Conservation (phyloP, 2,797 vertebrate species). For the Syngnathus acus region DNA sequence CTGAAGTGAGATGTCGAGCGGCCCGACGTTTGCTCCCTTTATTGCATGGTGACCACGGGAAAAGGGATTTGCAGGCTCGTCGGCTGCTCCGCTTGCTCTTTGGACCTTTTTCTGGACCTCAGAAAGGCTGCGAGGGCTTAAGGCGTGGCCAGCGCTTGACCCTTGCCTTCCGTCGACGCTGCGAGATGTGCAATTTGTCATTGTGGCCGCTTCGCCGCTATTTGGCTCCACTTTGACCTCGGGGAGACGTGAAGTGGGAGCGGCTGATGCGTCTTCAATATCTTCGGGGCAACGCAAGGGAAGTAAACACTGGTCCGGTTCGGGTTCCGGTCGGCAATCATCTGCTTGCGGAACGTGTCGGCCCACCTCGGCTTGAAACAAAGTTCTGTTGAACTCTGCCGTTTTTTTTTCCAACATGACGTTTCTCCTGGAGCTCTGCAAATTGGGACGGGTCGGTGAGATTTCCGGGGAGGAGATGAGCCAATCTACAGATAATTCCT, state of each 20-base stretch:
- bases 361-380: slow-evolving; percentile 85
- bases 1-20: slow-evolving; percentile 27
- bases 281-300: slow-evolving; percentile 19
- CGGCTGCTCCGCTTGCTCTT: slow-evolving; percentile 10
- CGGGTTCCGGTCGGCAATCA: too few relatives aligned
- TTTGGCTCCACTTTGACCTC: slow-evolving; percentile 20
- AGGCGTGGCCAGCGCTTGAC: slow-evolving; percentile 17
- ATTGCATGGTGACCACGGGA: too few relatives aligned
- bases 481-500: slow-evolving; percentile 48
- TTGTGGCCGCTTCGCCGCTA: slow-evolving; percentile 33
- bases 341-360: slow-evolving; percentile 4
- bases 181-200: slow-evolving; percentile 23
- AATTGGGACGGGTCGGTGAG: slow-evolving; percentile 37
- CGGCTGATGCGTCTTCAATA: slow-evolving; percentile 23
- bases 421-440: slow-evolving; percentile 68
- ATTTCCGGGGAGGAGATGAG: slow-evolving; percentile 48
- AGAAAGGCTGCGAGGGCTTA: slow-evolving; percentile 23
- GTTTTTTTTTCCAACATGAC: slow-evolving; percentile 85
- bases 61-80: slow-evolving; percentile 11
- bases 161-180: slow-evolving; percentile 34
- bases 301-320: slow-evolving; percentile 30
- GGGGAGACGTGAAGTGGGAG: slow-evolving; percentile 20
- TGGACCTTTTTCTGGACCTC: slow-evolving; percentile 44
- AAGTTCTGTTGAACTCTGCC: slow-evolving; percentile 86
- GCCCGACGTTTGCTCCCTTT: too few relatives aligned